Conservation (phyloP, 2,113 vertebrate genomes). For the Brienomyrus longianalis region DNA sequence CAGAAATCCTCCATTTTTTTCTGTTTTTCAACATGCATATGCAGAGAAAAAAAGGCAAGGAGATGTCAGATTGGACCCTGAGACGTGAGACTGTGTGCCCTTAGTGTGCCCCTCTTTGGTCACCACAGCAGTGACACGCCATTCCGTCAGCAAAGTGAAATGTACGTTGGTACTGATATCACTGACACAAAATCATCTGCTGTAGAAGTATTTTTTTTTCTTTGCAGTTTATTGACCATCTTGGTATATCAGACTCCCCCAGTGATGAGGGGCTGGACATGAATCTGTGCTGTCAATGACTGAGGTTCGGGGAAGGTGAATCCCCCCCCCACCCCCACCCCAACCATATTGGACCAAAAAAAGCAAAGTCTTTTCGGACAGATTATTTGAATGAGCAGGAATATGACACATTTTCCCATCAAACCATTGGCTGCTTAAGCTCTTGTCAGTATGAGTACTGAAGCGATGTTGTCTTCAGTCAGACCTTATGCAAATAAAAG, state of each 20-base stretch:
- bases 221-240: background rate
- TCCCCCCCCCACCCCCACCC: background rate
- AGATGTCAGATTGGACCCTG: background rate
- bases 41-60: background rate
- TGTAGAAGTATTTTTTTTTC: background rate
- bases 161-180: background rate
- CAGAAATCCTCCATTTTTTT: background rate
- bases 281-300: background rate
- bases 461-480: background rate
- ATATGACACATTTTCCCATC: background rate
- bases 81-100: background rate
- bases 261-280: background rate
- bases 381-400: background rate
- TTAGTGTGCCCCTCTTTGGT: background rate
- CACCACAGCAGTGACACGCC: background rate
- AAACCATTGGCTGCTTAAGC: background rate
- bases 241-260: background rate
- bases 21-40: background rate
- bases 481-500: background rate
- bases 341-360: background rate
- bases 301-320: background rate
- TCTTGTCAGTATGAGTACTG: background rate
- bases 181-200: background rate
- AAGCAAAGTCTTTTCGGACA: background rate
- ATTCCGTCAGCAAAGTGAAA: background rate